Evolutionary conservation across 92 coral and sea anemone species (phyloP), one percentile per base, ranked within the genome.

Genomic region (Phymanthus crucifer): DNA sequence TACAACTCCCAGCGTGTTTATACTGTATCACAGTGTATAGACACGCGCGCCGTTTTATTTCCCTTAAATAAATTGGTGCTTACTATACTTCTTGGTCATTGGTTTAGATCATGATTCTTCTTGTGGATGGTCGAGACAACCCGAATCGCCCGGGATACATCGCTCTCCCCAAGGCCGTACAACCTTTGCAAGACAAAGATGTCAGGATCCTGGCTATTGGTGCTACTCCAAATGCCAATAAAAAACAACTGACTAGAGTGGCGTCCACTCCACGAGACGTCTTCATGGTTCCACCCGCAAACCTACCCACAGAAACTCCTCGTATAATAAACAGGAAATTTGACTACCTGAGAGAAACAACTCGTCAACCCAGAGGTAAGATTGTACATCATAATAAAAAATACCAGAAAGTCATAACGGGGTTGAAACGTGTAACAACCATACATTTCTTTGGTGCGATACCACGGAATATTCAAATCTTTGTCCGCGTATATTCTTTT

Each of bases 361-460:
- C 78, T 27, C 66, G 65, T 40, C 87, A 77, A 40, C 90, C 87
- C 14, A 85, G 34, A 89, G 89, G 93, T 89, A 85, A n/a, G n/a
- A n/a, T n/a, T n/a, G n/a, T n/a, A n/a, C n/a, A n/a, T n/a, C n/a
- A n/a, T n/a, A n/a, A n/a, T n/a, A n/a, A n/a, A n/a, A n/a, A n/a
- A n/a, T n/a, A n/a, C n/a, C n/a, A n/a, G n/a, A n/a, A n/a, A n/a
- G n/a, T n/a, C n/a, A n/a, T n/a, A n/a, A n/a, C n/a, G n/a, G n/a
- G n/a, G n/a, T n/a, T n/a, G n/a, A n/a, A n/a, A n/a, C n/a, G n/a
- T n/a, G n/a, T n/a, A n/a, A n/a, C n/a, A n/a, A n/a, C n/a, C n/a
- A n/a, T n/a, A n/a, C n/a, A n/a, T n/a, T n/a, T n/a, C n/a, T n/a
- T n/a, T n/a, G n/a, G n/a, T n/a, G n/a, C n/a, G n/a, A n/a, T n/a